Percentiles rank a stretch among this genome's conserved stretches.
Evolutionary conservation across 2,797 vertebrate genomes (phyloP).

Genomic region (Rhabdophis nuchalis): DNA sequence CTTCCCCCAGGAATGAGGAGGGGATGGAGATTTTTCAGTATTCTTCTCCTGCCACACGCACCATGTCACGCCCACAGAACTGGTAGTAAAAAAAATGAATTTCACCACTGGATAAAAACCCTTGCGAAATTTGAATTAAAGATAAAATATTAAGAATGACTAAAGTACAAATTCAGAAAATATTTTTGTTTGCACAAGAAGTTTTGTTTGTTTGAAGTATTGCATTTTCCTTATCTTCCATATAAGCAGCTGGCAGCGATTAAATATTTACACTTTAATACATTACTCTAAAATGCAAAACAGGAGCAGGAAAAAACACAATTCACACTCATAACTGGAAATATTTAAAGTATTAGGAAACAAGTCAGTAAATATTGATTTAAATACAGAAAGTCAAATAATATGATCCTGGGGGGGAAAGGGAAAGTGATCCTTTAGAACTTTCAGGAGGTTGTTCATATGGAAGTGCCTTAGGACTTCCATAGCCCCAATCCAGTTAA

Average conservation of each 20-base stretch:
- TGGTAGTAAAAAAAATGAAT: too few relatives aligned
- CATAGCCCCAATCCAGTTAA: background rate
- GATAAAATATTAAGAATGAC: background rate
- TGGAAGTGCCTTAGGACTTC: background rate
- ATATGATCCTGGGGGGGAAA: background rate
- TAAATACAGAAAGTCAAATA: background rate
- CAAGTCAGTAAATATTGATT: background rate
- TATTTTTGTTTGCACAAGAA: background rate
- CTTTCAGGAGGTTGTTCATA: background rate
- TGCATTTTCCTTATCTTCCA: background rate
- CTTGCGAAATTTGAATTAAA: background rate
- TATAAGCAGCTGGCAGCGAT: background rate
- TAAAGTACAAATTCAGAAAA: background rate
- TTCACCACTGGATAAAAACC: background rate
- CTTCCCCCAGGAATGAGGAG: too few relatives aligned
- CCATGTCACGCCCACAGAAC: too few relatives aligned
- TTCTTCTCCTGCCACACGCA: too few relatives aligned
- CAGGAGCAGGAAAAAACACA: background rate
- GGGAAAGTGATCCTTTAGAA: background rate
- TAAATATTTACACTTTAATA: background rate
- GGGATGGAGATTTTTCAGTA: too few relatives aligned
- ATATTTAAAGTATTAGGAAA: background rate
- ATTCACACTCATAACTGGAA: background rate
- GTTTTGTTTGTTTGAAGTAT: background rate
- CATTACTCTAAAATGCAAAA: background rate